Evolutionary conservation across 2,113 vertebrate genomes (phyloP).

Genomic region (Coryphaenoides rupestris): DNA sequence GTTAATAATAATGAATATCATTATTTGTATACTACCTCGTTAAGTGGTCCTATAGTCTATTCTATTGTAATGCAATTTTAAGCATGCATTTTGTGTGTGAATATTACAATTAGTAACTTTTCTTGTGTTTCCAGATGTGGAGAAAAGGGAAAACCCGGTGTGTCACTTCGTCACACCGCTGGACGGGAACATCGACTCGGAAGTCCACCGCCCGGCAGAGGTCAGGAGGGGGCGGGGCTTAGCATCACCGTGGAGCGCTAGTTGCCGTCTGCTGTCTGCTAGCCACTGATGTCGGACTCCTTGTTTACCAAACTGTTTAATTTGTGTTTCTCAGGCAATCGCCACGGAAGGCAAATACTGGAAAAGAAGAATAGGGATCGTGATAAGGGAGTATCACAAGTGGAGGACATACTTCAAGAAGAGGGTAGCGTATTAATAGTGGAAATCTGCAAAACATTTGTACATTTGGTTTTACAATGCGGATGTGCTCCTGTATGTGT

Average conservation of each 20-base stretch:
- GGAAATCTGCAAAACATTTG: neutral
- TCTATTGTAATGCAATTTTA: too few species aligned
- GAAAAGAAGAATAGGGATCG: constrained; percentile 94
- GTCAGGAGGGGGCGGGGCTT: constrained; percentile 51
- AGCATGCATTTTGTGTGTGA: too few species aligned
- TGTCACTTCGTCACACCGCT: constrained; percentile 95
- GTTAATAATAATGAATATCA: too few species aligned
- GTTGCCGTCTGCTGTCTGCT: too few species aligned
- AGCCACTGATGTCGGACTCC: too few species aligned
- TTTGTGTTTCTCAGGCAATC: constrained; percentile 72
- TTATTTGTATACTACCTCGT: too few species aligned
- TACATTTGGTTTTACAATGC: too few species aligned
- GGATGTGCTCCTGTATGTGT: constrained; percentile 9
- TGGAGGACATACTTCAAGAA: constrained; percentile 99
- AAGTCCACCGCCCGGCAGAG: constrained; percentile 86
- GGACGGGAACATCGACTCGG: constrained; percentile 84
- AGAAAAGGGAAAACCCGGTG: constrained; percentile 91
- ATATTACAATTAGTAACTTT: neutral
- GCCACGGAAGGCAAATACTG: constrained; percentile 89
- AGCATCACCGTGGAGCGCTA: too few species aligned
- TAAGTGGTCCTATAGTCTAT: too few species aligned
- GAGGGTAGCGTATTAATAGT: constrained; percentile 74
- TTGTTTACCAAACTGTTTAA: neutral
- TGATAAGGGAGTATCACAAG: constrained; percentile 96
- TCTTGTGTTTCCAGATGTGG: constrained; percentile 77